phyloP scores from a whole-genome alignment of 2,888 invertebrate genomes.

The Idaea aversata region DNA sequence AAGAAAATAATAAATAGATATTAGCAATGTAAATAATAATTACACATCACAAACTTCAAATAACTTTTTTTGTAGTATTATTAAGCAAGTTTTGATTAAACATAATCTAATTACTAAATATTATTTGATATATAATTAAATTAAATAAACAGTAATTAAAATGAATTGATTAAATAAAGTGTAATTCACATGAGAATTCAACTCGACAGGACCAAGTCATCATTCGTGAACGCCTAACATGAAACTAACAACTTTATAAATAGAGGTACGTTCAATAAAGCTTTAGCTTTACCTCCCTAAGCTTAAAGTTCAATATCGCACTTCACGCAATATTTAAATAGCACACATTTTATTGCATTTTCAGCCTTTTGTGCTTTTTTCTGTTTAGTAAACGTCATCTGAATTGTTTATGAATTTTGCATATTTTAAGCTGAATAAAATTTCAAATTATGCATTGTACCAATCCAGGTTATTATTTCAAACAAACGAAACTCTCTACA shows the following conservation, averaged over 20 bases:
- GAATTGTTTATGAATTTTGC: background rate
- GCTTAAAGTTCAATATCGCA: constrained; percentile 37
- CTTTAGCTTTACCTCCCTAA: constrained; percentile 44
- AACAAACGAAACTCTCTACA: too few species aligned
- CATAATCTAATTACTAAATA: background rate
- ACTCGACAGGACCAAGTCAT: constrained; percentile 76
- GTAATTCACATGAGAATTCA: constrained; percentile 40
- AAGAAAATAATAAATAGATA: background rate
- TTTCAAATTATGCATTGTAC: background rate
- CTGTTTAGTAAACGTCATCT: background rate
- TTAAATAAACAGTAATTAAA: background rate
- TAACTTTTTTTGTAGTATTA: background rate
- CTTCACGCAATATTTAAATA: constrained; percentile 25
- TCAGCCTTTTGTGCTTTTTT: constrained; percentile 13
- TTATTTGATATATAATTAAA: background rate
- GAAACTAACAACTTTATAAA: constrained; percentile 49
- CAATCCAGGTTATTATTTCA: too few species aligned
- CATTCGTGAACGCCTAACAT: constrained; percentile 79
- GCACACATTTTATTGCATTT: constrained; percentile 16
- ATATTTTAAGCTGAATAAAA: background rate
- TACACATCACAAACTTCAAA: background rate
- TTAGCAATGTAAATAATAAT: background rate
- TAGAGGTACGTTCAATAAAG: constrained; percentile 64
- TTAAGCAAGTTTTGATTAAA: background rate
- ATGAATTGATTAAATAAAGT: constrained; percentile 12